Evolutionary conservation across 2,113 vertebrate species (phyloP).

Genomic region (Gobio gobio): DNA sequence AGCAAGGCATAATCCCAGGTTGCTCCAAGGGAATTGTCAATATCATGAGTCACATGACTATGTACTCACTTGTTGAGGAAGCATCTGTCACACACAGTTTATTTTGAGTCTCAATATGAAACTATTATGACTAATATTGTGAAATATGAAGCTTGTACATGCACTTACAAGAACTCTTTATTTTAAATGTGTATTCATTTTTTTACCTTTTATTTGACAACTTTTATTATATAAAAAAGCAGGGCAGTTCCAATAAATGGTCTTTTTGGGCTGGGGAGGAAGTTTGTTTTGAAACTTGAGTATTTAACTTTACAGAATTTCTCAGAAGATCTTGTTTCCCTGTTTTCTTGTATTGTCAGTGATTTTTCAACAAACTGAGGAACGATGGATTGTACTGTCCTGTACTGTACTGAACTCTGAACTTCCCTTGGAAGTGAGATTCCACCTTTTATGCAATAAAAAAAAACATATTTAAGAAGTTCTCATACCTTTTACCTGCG

Average conservation of each 20-base stretch:
- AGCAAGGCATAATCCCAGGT: not conserved
- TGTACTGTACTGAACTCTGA: not conserved
- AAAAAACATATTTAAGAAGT: not conserved
- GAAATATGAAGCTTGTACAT: not conserved
- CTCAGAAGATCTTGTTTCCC: not conserved
- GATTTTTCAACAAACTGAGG: not conserved
- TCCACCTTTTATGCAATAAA: not conserved
- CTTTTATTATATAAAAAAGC: not conserved
- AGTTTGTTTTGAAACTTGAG: not conserved
- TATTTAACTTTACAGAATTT: not conserved
- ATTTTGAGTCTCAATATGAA: not conserved
- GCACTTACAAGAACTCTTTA: not conserved
- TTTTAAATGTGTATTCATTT: not conserved
- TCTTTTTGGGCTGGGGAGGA: not conserved
- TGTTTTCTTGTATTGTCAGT: not conserved
- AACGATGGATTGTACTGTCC: not conserved
- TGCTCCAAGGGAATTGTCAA: not conserved
- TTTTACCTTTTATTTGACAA: not conserved
- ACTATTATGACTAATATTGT: not conserved
- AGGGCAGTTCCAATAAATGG: not conserved
- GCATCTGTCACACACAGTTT: not conserved
- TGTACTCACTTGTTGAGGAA: not conserved
- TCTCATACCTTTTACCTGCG: conserved; percentile 62
- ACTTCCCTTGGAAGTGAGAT: not conserved
- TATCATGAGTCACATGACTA: not conserved